Percentiles rank a stretch among this genome's conserved stretches.
These are phyloP conservation scores for Pocillopora damicornis DNA, from an alignment of 64 coral and sea anemone genomes.

Conservation along the genomic window DNA sequence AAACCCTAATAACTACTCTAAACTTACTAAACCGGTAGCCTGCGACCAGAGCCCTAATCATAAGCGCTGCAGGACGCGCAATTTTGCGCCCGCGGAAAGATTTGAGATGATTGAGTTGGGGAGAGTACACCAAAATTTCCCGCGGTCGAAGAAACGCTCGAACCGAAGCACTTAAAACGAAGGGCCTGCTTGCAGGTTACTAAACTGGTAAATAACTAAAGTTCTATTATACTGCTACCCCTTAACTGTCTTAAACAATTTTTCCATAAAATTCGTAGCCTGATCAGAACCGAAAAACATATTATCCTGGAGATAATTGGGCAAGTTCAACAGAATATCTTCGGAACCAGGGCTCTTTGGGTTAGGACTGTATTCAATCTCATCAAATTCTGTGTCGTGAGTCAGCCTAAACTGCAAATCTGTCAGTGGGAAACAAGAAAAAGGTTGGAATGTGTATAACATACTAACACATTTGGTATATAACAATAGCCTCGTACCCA, in stretches of 20 bases:
- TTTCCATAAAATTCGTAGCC: conserved; percentile 38
- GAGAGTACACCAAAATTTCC: no score
- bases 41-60: no score
- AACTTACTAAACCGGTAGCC: no score
- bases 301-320: conserved; percentile 31
- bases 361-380: conserved; percentile 61
- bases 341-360: conserved; percentile 15
- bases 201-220: neutral
- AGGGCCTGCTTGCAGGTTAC: neutral
- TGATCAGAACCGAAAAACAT: conserved; percentile 50
- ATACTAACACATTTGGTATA: no score
- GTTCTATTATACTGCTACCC: neutral
- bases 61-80: no score
- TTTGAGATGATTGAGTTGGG: no score
- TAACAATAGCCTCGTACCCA: no score
- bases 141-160: no score
- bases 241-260: conserved; percentile 15
- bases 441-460: neutral
- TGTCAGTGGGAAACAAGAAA: neutral
- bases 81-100: no score
- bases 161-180: no score
- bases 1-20: no score
- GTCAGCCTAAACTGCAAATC: conserved; percentile 51
- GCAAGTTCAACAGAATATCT: conserved; percentile 16
- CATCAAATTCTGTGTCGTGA: conserved; percentile 60